Evolutionary conservation across 2,888 invertebrate species (phyloP).

Genomic region (Halictus quadricinctus): DNA sequence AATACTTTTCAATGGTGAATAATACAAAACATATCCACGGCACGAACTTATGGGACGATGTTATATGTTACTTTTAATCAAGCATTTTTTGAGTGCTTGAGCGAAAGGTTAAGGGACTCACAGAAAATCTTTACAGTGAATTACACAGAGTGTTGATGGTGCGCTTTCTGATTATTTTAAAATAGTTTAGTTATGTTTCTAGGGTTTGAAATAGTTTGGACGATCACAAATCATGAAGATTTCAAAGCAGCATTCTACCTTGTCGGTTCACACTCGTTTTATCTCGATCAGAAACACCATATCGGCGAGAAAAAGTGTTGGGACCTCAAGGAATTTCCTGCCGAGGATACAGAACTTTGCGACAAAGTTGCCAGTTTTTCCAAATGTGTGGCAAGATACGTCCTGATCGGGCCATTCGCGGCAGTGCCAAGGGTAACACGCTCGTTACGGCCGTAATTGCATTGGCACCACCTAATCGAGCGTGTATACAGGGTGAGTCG

Average conservation of each 20-base stretch:
- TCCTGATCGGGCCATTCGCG: slow-evolving; percentile 53
- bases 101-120: too few relatives aligned
- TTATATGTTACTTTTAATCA: too few relatives aligned
- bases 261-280: neutral
- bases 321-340: neutral
- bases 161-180: too few relatives aligned
- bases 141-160: too few relatives aligned
- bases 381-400: neutral
- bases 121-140: too few relatives aligned
- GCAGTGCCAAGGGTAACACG: slow-evolving; percentile 61
- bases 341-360: neutral
- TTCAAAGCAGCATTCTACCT: neutral
- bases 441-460: slow-evolving; percentile 63
- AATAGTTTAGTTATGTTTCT: too few relatives aligned
- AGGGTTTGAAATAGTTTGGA: neutral
- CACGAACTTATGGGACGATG: too few relatives aligned
- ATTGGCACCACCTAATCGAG: slow-evolving; percentile 35
- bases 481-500: neutral
- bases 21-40: too few relatives aligned
- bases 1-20: too few relatives aligned
- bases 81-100: too few relatives aligned
- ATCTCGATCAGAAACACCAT: neutral
- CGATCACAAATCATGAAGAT: neutral
- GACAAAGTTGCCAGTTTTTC: slow-evolving; percentile 20
- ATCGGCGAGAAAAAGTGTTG: neutral